phyloP scores from a whole-genome alignment of 2,113 vertebrate genomes.

The Strix aluco region DNA sequence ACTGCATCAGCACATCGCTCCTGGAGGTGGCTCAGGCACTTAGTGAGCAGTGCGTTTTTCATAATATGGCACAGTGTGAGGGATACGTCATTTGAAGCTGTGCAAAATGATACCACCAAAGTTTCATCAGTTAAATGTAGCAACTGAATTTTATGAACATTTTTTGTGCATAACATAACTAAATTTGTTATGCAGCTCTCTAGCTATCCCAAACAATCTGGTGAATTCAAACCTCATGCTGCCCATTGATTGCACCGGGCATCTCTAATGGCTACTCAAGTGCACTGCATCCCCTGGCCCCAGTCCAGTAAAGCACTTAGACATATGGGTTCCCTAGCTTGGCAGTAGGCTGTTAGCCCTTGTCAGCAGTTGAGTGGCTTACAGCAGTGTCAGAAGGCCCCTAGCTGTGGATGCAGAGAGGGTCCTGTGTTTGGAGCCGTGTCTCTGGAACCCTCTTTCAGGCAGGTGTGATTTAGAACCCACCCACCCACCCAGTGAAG shows the following conservation, averaged over 20 bases:
- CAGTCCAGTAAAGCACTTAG: background rate
- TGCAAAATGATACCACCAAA: background rate
- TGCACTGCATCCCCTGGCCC: background rate
- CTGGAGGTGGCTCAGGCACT: background rate
- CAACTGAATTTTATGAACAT: background rate
- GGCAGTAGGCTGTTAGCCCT: background rate
- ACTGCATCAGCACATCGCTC: background rate
- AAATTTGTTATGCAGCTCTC: background rate
- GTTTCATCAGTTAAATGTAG: background rate
- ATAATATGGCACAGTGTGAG: background rate
- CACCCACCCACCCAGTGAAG: background rate
- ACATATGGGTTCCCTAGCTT: background rate
- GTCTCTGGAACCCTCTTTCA: background rate
- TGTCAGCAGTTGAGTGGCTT: background rate
- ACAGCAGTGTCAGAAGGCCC: background rate
- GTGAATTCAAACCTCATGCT: background rate
- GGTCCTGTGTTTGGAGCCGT: background rate
- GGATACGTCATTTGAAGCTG: fast-evolving
- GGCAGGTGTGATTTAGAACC: background rate
- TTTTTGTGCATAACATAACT: background rate
- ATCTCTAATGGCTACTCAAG: background rate
- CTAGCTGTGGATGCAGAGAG: background rate
- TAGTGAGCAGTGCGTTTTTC: background rate
- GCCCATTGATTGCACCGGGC: background rate
- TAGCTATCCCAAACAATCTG: background rate